Percentiles rank a stretch among this genome's conserved stretches.
Conservation (phyloP, 1,140 invertebrate genomes). For the Oreohelix idahoensis region DNA sequence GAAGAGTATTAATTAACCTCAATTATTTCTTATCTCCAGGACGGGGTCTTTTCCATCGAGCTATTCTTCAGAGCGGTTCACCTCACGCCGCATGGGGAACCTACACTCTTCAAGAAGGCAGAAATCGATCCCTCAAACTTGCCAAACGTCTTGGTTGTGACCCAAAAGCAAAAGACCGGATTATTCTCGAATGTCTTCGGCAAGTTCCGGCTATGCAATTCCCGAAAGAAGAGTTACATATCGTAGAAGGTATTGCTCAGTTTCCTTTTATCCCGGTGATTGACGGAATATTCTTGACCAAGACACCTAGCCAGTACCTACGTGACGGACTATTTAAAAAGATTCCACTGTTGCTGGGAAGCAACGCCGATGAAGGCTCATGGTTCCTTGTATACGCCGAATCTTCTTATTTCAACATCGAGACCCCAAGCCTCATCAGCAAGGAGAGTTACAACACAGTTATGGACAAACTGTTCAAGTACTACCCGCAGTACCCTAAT, state of each 20-base stretch:
- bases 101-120: constrained; percentile 81
- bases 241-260: constrained; percentile 80
- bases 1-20: too few relatives aligned
- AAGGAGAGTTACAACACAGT: constrained; percentile 47
- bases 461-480: constrained; percentile 69
- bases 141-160: constrained; percentile 49
- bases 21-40: constrained; percentile 38
- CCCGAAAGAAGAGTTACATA: constrained; percentile 87
- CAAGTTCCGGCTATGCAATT: constrained; percentile 81
- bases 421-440: constrained; percentile 54
- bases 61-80: constrained; percentile 78
- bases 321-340: constrained; percentile 90
- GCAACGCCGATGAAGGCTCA: constrained; percentile 90
- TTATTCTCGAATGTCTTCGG: constrained; percentile 83
- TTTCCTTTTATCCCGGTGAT: constrained; percentile 95
- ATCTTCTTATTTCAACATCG: constrained; percentile 23
- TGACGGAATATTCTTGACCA: constrained; percentile 91
- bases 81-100: constrained; percentile 91
- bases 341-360: constrained; percentile 93
- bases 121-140: constrained; percentile 43
- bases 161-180: constrained; percentile 78
- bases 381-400: constrained; percentile 93
- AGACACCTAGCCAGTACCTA: constrained; percentile 81
- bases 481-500: constrained; percentile 67
- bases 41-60: constrained; percentile 88